A percentile compares a stretch with the other conserved stretches of the same genome.
phyloP scores from a whole-genome alignment of 2,888 invertebrate species.

The Acholoe squamosa region DNA sequence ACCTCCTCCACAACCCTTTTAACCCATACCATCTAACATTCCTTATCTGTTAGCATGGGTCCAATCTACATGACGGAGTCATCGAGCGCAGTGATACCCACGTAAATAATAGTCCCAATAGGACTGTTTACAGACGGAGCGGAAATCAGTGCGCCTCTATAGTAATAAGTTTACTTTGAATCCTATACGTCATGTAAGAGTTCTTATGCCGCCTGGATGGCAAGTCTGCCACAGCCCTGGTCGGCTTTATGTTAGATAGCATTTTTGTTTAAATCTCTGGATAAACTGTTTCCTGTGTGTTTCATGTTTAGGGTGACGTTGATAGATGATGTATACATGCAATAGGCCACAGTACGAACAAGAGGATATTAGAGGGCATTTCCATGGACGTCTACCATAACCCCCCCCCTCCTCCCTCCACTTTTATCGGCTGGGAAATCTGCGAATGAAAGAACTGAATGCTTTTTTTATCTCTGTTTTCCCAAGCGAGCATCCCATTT shows the following conservation, averaged over 20 bases:
- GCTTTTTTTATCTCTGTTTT: neutral
- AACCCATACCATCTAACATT: too few relatives aligned
- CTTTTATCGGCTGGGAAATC: neutral
- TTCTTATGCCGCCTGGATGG: too few relatives aligned
- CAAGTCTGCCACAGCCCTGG: too few relatives aligned
- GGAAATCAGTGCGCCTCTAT: neutral
- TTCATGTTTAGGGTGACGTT: neutral
- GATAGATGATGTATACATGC: neutral
- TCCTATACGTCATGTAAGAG: neutral
- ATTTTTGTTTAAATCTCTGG: conserved; percentile 20
- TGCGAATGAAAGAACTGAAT: neutral
- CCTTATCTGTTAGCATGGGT: neutral
- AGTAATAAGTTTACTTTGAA: neutral
- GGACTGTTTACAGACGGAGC: neutral
- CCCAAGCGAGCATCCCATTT: neutral
- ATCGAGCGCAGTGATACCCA: neutral
- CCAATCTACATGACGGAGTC: neutral
- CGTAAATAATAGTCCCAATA: neutral
- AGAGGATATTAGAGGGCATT: neutral
- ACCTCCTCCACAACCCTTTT: too few relatives aligned
- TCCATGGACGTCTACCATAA: too few relatives aligned
- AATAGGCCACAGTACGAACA: neutral
- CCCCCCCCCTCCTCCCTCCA: neutral
- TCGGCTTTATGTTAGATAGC: neutral
- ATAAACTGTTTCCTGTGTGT: neutral